Evolutionary conservation across 2,888 invertebrate genomes (phyloP).

Genomic region (Eristalis arbustorum): DNA sequence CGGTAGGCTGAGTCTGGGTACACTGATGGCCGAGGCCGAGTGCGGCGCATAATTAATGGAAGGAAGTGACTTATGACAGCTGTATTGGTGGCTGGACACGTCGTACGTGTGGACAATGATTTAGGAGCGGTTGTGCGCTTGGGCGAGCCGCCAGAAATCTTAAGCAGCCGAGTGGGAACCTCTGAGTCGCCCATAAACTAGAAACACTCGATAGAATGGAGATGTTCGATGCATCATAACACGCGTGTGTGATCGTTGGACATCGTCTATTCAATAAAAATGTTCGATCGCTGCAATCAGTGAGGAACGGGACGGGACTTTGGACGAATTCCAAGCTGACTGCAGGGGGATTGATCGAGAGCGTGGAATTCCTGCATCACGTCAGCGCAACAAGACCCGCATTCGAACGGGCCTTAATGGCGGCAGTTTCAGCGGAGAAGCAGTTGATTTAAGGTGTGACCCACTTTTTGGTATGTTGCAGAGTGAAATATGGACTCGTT

Average conservation of each 20-base stretch:
- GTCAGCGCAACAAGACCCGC: too few species aligned
- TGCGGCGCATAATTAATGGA: slow-evolving; percentile 32
- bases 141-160: background rate
- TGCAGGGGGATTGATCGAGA: too few species aligned
- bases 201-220: background rate
- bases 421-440: too few species aligned
- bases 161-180: background rate
- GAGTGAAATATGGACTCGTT: too few species aligned
- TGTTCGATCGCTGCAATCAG: too few species aligned
- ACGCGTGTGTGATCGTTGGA: background rate
- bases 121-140: background rate
- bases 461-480: too few species aligned
- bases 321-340: too few species aligned
- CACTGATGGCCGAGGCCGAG: slow-evolving; percentile 29
- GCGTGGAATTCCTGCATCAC: too few species aligned
- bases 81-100: slow-evolving; percentile 13
- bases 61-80: slow-evolving; percentile 49
- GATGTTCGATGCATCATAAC: background rate
- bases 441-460: too few species aligned
- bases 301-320: too few species aligned
- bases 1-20: slow-evolving; percentile 12
- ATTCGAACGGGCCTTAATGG: too few species aligned
- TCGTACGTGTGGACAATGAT: slow-evolving; percentile 18
- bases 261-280: background rate
- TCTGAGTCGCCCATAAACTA: background rate